These are phyloP conservation scores for Psilopogon haemacephalus DNA, from an alignment of 2,113 vertebrate genomes.

Conservation along the genomic window DNA sequence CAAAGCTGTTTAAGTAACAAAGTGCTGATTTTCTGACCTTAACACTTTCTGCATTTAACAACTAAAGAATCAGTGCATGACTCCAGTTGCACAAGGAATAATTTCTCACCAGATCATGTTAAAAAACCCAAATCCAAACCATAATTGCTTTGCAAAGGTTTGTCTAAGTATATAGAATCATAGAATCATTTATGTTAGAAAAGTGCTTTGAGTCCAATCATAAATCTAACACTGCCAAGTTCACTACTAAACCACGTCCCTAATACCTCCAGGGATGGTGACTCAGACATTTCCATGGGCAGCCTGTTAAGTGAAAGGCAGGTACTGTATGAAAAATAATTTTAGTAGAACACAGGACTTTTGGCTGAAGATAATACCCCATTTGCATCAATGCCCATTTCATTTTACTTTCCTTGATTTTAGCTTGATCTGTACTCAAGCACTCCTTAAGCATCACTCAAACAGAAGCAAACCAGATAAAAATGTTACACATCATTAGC, in stretches of 20 bases:
- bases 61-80: background rate
- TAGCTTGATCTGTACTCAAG: background rate
- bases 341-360: background rate
- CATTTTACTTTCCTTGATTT: background rate
- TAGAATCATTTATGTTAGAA: background rate
- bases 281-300: background rate
- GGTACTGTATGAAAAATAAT: background rate
- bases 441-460: background rate
- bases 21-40: background rate
- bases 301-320: background rate
- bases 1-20: background rate
- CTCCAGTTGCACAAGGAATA: background rate
- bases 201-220: background rate
- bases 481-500: background rate
- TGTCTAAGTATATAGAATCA: background rate
- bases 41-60: background rate
- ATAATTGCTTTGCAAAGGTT: constrained; percentile 21
- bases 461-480: background rate
- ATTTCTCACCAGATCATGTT: background rate
- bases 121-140: background rate
- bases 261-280: background rate
- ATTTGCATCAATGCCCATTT: background rate
- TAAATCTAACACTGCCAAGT: background rate
- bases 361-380: background rate
- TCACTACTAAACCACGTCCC: background rate